These are phyloP conservation scores for Andrena trimmerana DNA, from an alignment of 2,888 invertebrate genomes.

Conservation along the genomic window DNA sequence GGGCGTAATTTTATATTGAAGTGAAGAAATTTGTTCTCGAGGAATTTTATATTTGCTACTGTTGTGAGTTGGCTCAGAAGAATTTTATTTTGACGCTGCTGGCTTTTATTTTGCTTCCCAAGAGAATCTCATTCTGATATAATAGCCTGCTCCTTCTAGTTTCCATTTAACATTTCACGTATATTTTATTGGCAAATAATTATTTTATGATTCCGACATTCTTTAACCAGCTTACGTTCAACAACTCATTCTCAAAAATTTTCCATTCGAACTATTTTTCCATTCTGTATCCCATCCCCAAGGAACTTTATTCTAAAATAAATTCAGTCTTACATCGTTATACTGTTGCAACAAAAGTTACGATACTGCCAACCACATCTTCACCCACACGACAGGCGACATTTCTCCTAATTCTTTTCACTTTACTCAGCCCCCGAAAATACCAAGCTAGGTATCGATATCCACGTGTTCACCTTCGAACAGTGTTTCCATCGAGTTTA, in stretches of 20 bases:
- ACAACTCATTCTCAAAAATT: too few relatives aligned
- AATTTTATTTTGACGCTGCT: too few relatives aligned
- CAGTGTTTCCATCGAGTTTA: conserved; percentile 47
- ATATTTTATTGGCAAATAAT: too few relatives aligned
- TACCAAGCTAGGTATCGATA: neutral
- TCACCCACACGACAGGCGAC: neutral
- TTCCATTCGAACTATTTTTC: too few relatives aligned
- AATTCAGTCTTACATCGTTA: neutral
- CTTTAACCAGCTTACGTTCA: too few relatives aligned
- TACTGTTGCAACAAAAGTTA: neutral
- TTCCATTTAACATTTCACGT: too few relatives aligned
- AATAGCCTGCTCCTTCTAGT: neutral
- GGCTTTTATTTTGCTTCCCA: neutral
- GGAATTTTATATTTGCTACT: too few relatives aligned
- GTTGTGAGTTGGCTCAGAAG: too few relatives aligned
- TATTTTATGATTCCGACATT: too few relatives aligned
- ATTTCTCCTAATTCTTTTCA: neutral
- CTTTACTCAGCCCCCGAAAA: neutral
- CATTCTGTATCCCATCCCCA: neutral
- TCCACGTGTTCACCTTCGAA: conserved; percentile 28
- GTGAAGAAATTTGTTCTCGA: too few relatives aligned
- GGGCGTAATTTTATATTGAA: too few relatives aligned
- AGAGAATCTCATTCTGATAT: neutral
- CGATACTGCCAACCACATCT: neutral
- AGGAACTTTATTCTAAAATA: neutral